Conservation (phyloP, 2,113 vertebrate genomes). For the Lagopus leucura region DNA sequence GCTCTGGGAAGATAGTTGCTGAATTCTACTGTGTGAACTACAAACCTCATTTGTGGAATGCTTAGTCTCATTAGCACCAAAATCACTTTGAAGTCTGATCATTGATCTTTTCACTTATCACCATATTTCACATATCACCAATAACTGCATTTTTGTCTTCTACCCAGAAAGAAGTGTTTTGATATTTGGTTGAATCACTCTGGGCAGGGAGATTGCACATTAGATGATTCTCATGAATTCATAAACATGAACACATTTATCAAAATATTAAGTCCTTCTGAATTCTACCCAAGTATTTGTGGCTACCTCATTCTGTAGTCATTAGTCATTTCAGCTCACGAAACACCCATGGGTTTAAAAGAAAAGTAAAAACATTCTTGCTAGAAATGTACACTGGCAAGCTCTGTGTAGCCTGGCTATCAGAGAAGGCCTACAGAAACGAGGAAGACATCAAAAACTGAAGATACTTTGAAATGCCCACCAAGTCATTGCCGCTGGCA, state of each 20-base stretch:
- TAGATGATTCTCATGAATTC: neutral
- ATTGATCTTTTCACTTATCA: neutral
- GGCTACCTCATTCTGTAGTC: neutral
- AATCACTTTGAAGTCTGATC: neutral
- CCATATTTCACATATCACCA: neutral
- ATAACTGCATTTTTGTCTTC: neutral
- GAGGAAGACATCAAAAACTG: neutral
- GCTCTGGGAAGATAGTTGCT: neutral
- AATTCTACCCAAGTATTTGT: neutral
- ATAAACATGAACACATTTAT: neutral
- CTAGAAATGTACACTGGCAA: neutral
- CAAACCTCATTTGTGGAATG: neutral
- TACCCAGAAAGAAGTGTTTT: neutral
- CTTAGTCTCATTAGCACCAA: neutral
- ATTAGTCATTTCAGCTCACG: neutral
- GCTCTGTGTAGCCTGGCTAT: neutral
- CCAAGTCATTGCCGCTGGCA: constrained; percentile 86
- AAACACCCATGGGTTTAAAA: neutral
- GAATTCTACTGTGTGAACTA: neutral
- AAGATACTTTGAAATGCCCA: constrained; percentile 33
- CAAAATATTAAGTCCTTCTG: neutral
- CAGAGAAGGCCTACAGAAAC: neutral
- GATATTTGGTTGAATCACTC: neutral
- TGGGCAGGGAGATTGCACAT: neutral
- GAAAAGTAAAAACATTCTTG: neutral